Base-by-base conservation (phyloP, 1,140 invertebrate species). In the Heliconius melpomene region DNA sequence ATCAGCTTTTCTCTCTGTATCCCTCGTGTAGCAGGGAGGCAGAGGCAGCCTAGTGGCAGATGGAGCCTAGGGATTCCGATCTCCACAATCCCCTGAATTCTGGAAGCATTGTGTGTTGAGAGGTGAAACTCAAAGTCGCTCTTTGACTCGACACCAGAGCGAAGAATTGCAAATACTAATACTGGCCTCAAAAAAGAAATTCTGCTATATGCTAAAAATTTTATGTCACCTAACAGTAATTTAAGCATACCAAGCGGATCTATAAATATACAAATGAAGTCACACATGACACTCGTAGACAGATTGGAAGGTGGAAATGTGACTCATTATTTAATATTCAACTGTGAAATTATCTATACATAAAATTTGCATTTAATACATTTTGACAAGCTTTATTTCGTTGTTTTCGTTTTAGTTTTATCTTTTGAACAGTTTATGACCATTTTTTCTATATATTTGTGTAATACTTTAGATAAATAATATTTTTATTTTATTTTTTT, bases 261-360 rank as follows among this genome's bases (percentile, higher is more conserved):
- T 66, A 66, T 66, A 66, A 66, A 66, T 66, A 57, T 75, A 75
- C 20, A 75, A 75, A 75, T 75, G 74, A 54, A 75, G 52, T 75
- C 74, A 36, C 50, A 36, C 52, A 75, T 57, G 50, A 75, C 50
- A 75, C 74, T 57, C 29, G 50, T 57, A 36, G 50, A 75, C 74
- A 75, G 74, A 50, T n/a, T 54, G 50, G 50, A 75, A 75, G 52
- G 50, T 75, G 52, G 54, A 75, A 57, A 13, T 32, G 74, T 75
- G 50, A 36, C 72, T 73, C 60, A 66, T 66, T 26, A 73, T 73
- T 73, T 26, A 75, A 75, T 20, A 57, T 20, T 75, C 50, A 75
- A 52, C 20, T 75, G 29, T 50, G 50, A 66, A 29, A 29, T 29
- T 66, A 66, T 66, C 60, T 66, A 29, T 13, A 29, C 60, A 66